Percentiles rank a stretch among this genome's conserved stretches.
phyloP scores from a whole-genome alignment of 2,113 vertebrate genomes.

The Scortum barcoo region DNA sequence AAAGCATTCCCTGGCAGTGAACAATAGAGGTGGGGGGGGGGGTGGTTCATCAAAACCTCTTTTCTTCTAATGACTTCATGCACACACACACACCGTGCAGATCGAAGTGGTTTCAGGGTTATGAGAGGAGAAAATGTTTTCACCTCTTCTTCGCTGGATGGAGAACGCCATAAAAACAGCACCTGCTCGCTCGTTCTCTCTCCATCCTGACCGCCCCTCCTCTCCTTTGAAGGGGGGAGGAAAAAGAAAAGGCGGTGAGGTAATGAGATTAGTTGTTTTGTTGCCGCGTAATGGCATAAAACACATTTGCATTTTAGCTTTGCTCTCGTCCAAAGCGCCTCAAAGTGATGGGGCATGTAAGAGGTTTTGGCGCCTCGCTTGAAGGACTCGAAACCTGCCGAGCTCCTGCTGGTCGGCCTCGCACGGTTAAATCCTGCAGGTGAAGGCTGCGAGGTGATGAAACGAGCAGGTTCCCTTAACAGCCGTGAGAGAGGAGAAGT shows the following conservation, averaged over 20 bases:
- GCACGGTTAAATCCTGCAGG: background rate
- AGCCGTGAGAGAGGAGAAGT: background rate
- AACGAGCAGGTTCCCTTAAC: background rate
- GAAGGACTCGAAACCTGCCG: background rate
- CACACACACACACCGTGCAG: background rate
- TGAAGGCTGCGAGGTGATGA: conserved; percentile 17
- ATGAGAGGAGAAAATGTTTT: conserved; percentile 78
- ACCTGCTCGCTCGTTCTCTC: conserved; percentile 83
- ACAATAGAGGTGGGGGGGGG: too few species aligned
- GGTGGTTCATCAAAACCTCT: conserved; percentile 58
- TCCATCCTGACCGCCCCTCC: conserved; percentile 3
- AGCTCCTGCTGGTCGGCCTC: too few species aligned
- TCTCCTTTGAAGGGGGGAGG: conserved; percentile 27
- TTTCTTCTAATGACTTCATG: conserved; percentile 64
- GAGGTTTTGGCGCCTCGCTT: conserved; percentile 1
- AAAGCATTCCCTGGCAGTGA: conserved; percentile 37
- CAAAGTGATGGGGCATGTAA: conserved; percentile 11
- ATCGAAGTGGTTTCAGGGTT: conserved; percentile 65
- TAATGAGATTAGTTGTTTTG: conserved; percentile 58
- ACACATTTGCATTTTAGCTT: conserved; percentile 11
- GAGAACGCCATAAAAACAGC: conserved; percentile 76
- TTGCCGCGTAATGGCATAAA: conserved; percentile 37
- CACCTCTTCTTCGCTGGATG: conserved; percentile 74
- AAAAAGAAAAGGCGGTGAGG: conserved; percentile 31
- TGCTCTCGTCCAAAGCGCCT: conserved; percentile 17